Percentiles rank a stretch among this genome's conserved stretches.
Conservation (phyloP, 1,140 invertebrate species). For the Aphidius gifuensis region DNA sequence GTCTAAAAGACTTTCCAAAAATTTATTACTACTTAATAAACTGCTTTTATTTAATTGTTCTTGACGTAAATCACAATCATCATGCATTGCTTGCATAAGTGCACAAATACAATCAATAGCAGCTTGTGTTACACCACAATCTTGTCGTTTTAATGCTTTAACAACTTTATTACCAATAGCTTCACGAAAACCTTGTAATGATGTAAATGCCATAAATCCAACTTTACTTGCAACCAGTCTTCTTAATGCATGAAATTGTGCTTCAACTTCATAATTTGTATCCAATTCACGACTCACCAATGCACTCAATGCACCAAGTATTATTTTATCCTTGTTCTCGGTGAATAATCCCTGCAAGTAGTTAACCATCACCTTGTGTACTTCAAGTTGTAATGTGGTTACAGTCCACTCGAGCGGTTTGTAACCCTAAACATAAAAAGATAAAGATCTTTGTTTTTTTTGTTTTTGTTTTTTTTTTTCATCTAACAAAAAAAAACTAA, state of each 20-base stretch:
- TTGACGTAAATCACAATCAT: slow-evolving; percentile 90
- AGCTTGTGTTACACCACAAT: slow-evolving; percentile 89
- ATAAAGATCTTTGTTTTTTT: slow-evolving; percentile 24
- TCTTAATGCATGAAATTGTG: slow-evolving; percentile 91
- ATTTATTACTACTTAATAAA: slow-evolving; percentile 86
- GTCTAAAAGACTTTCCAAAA: slow-evolving; percentile 89
- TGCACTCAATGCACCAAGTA: slow-evolving; percentile 74
- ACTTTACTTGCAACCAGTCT: slow-evolving; percentile 94
- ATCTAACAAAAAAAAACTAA: slow-evolving; percentile 4
- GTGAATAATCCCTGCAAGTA: slow-evolving; percentile 84
- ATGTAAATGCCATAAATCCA: slow-evolving; percentile 94
- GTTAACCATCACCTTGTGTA: slow-evolving; percentile 47
- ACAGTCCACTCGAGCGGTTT: slow-evolving; percentile 52
- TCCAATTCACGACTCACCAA: slow-evolving; percentile 73
- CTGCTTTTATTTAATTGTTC: slow-evolving; percentile 98
- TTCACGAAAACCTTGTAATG: slow-evolving; percentile 87
- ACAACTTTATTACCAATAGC: slow-evolving; percentile 90
- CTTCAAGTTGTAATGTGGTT: slow-evolving; percentile 42
- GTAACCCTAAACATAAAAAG: slow-evolving; percentile 43
- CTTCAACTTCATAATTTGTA: slow-evolving; percentile 73
- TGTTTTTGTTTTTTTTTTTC: background rate
- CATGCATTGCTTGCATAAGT: slow-evolving; percentile 98
- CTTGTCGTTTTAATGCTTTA: slow-evolving; percentile 82
- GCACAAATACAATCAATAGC: slow-evolving; percentile 97
- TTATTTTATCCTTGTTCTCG: slow-evolving; percentile 97